Evolutionary conservation across 2,888 invertebrate species (phyloP).

Genomic region (Morinoia aosen): DNA sequence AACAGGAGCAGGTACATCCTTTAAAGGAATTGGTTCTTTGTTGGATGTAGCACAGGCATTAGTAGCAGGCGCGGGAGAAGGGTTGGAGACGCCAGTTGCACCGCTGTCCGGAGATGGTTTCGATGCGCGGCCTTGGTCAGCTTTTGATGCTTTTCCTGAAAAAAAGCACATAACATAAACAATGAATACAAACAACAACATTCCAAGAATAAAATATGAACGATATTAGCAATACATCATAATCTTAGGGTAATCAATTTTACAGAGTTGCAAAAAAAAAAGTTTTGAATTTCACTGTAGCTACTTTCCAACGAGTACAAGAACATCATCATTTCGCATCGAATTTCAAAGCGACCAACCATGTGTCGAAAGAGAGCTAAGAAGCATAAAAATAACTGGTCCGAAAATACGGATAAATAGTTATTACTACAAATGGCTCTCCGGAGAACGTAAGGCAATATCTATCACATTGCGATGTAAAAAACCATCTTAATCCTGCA

Average conservation of each 20-base stretch:
- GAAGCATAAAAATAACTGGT: too few relatives aligned
- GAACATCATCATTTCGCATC: background rate
- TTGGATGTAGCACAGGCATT: background rate
- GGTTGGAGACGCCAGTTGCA: background rate
- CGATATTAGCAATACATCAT: too few relatives aligned
- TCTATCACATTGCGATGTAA: too few relatives aligned
- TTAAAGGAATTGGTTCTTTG: background rate
- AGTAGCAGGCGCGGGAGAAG: background rate
- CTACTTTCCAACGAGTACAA: background rate
- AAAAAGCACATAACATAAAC: background rate
- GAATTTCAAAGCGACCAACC: background rate
- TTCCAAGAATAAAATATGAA: background rate
- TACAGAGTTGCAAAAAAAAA: background rate
- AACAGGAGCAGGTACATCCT: background rate
- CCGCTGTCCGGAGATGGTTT: constrained; percentile 10
- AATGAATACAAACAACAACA: background rate
- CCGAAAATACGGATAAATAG: background rate
- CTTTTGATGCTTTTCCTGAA: constrained; percentile 26
- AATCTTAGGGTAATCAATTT: background rate
- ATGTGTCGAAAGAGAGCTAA: background rate
- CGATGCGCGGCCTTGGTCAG: background rate
- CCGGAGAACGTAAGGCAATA: too few relatives aligned
- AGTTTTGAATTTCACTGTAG: too few relatives aligned
- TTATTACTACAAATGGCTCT: background rate
- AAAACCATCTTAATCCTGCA: background rate